Percentiles rank a stretch among this genome's conserved stretches.
Conservation (phyloP, 2,888 invertebrate species). For the Suillia variegata region DNA sequence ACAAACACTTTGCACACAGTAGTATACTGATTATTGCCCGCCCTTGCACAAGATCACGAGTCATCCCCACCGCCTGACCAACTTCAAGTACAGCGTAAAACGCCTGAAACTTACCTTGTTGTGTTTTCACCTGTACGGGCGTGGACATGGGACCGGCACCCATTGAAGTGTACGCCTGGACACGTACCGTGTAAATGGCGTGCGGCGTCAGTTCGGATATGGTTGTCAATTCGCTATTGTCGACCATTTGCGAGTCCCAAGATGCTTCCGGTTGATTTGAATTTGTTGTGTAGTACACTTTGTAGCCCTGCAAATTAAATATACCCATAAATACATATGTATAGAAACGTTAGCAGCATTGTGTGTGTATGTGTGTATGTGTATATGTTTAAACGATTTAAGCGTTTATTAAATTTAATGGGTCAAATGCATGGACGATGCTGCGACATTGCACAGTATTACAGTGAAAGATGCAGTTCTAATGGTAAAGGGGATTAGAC, state of each 20-base stretch:
- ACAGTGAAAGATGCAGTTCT: neutral
- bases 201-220: slow-evolving; percentile 90
- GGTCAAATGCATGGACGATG: neutral
- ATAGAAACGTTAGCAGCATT: neutral
- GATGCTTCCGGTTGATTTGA: slow-evolving; percentile 84
- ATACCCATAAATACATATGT: neutral
- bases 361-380: neutral
- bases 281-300: slow-evolving; percentile 94
- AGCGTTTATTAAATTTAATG: slow-evolving; percentile 14
- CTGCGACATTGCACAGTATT: no score
- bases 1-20: no score
- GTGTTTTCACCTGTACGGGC: slow-evolving; percentile 97
- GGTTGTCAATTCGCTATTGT: slow-evolving; percentile 90
- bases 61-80: no score
- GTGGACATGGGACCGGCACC: slow-evolving; percentile 94
- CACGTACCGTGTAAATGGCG: slow-evolving; percentile 92
- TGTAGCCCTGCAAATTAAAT: slow-evolving; percentile 80
- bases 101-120: slow-evolving; percentile 74
- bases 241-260: slow-evolving; percentile 93
- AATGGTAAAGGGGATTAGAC: no score
- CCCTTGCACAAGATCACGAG: no score
- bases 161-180: slow-evolving; percentile 91
- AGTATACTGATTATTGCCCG: no score
- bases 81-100: no score
- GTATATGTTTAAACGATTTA: neutral